phyloP scores from a whole-genome alignment of 2,888 invertebrate genomes.

The Heliconius erato region DNA sequence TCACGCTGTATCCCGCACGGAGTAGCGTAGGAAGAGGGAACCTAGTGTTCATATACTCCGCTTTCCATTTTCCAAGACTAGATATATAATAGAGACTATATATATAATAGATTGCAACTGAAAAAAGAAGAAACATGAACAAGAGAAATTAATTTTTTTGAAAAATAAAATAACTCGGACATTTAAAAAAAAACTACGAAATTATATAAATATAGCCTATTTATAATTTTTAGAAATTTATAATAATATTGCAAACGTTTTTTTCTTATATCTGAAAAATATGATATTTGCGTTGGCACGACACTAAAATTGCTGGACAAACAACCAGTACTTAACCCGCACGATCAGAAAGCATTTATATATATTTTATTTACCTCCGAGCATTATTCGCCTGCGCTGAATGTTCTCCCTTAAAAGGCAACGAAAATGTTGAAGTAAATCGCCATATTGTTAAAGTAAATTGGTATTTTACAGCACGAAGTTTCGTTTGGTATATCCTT shows the following conservation, averaged over 20 bases:
- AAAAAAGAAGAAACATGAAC: not conserved
- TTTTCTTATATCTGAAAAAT: slow-evolving; percentile 1
- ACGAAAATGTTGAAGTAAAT: slow-evolving; percentile 76
- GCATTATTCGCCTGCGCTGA: slow-evolving; percentile 75
- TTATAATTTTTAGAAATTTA: too few species aligned
- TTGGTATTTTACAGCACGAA: slow-evolving; percentile 82
- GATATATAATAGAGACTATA: too few species aligned
- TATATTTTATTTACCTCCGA: slow-evolving; percentile 66
- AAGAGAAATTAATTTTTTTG: not conserved
- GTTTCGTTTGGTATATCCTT: slow-evolving; percentile 73
- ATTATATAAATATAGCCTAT: too few species aligned
- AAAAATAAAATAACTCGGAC: not conserved
- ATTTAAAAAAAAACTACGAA: too few species aligned
- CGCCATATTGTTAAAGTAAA: slow-evolving; percentile 83
- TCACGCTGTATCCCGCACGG: too few species aligned
- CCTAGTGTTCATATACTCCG: too few species aligned
- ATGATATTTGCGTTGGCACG: slow-evolving; percentile 60
- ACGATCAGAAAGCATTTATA: slow-evolving; percentile 61
- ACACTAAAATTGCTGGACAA: slow-evolving; percentile 69
- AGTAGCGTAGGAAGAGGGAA: too few species aligned
- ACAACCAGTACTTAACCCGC: slow-evolving; percentile 58
- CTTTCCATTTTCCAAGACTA: too few species aligned
- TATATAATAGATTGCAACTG: too few species aligned
- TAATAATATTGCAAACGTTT: too few species aligned
- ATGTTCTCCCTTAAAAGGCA: slow-evolving; percentile 76